These are phyloP conservation scores for Adoxophyes honmai DNA, from an alignment of 1,140 invertebrate genomes.

Conservation along the genomic window DNA sequence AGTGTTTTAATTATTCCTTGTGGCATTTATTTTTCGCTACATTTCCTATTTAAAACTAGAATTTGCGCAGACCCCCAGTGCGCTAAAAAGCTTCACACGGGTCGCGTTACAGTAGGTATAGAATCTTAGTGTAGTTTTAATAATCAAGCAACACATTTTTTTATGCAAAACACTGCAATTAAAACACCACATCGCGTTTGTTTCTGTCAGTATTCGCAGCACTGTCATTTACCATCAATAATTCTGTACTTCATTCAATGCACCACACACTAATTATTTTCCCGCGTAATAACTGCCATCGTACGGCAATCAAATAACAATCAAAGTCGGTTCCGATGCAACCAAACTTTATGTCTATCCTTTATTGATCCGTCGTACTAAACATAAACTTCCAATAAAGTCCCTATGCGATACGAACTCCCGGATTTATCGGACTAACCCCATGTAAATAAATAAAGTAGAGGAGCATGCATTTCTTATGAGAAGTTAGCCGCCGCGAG, in stretches of 20 bases:
- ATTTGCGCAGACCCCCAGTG: too few species aligned
- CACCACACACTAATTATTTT: conserved; percentile 4
- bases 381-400: conserved; percentile 74
- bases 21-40: too few species aligned
- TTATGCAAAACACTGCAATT: too few species aligned
- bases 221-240: too few species aligned
- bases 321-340: background rate
- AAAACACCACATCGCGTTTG: too few species aligned
- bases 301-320: conserved; percentile 11
- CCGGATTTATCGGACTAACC: conserved; percentile 70
- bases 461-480: conserved; percentile 69
- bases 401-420: conserved; percentile 62
- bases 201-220: too few species aligned
- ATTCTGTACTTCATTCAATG: background rate
- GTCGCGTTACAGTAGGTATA: too few species aligned
- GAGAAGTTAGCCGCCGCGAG: conserved; percentile 46
- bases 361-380: conserved; percentile 63
- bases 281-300: conserved; percentile 2
- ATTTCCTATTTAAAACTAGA: too few species aligned
- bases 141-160: too few species aligned
- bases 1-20: too few species aligned
- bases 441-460: conserved; percentile 74
- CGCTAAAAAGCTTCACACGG: too few species aligned
- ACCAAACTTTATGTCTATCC: conserved; percentile 32
- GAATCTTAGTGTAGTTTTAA: too few species aligned